Evolutionary conservation across 2,113 vertebrate species (phyloP).

Genomic region (Pollimyrus isidori): DNA sequence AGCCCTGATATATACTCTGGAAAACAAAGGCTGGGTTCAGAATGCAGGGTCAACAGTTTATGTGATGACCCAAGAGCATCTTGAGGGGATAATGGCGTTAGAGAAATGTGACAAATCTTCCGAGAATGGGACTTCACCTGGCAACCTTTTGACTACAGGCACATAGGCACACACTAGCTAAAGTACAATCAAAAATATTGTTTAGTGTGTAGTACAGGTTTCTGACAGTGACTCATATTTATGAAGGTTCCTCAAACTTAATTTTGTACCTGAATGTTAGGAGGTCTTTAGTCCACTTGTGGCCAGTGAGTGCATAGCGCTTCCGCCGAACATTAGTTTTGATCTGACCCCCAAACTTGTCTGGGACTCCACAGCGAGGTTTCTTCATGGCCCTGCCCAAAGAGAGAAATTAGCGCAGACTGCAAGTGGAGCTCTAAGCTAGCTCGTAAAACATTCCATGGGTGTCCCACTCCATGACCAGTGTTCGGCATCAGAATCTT

Average conservation of each 20-base stretch:
- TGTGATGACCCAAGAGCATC: background rate
- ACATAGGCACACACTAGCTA: background rate
- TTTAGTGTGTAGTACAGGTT: background rate
- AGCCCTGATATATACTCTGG: background rate
- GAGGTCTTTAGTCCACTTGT: conserved; percentile 82
- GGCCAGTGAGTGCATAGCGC: conserved; percentile 84
- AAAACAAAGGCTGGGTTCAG: background rate
- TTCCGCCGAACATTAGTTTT: conserved; percentile 89
- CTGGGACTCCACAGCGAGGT: conserved; percentile 89
- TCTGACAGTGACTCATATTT: background rate
- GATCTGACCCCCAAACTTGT: conserved; percentile 83
- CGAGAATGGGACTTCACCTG: background rate
- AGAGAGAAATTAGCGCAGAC: background rate
- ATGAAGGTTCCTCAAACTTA: background rate
- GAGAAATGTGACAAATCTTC: background rate
- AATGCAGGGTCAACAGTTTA: background rate
- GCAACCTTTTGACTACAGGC: background rate
- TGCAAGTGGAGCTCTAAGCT: background rate
- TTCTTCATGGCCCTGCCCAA: conserved; percentile 79
- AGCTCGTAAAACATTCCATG: background rate
- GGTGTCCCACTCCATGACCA: background rate
- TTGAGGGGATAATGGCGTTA: background rate
- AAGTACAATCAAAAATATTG: background rate
- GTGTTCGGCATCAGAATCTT: background rate
- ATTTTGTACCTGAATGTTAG: conserved; percentile 81